These are phyloP conservation scores for Leptodactylus fuscus DNA, from an alignment of 2,113 vertebrate genomes.

Conservation along the genomic window DNA sequence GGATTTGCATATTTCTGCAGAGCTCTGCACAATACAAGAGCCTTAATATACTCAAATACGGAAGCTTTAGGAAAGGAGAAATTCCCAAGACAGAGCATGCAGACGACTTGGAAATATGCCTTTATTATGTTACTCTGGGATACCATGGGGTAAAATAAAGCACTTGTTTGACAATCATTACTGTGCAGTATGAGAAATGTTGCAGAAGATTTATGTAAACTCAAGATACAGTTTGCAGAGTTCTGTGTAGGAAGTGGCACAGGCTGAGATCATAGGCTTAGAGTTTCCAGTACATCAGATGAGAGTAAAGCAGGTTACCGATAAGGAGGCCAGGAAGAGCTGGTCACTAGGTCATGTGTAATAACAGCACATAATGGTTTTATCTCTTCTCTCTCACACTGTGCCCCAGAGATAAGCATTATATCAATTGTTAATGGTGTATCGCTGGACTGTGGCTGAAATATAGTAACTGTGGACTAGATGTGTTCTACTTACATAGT, in stretches of 20 bases:
- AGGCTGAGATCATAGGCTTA: not conserved
- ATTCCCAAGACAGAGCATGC: not conserved
- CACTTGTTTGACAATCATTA: not conserved
- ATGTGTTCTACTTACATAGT: not conserved
- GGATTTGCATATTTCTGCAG: slow-evolving; percentile 21
- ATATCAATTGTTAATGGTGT: not conserved
- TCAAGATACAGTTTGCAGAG: not conserved
- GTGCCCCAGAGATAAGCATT: not conserved
- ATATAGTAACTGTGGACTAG: not conserved
- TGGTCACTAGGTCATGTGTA: not conserved
- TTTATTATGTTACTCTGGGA: not conserved
- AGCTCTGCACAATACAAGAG: not conserved
- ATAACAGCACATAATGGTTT: not conserved
- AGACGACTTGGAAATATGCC: slow-evolving; percentile 3
- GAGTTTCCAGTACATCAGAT: not conserved
- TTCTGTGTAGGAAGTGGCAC: not conserved
- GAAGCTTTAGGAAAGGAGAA: not conserved
- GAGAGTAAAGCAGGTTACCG: not conserved
- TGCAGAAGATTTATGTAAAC: not conserved
- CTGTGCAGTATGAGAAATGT: not conserved
- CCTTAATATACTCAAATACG: not conserved
- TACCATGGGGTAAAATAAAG: not conserved
- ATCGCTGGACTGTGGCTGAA: not conserved
- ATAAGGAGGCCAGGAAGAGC: not conserved
- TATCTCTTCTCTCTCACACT: not conserved